Percentiles rank a stretch among this genome's conserved stretches.
Evolutionary conservation across 2,888 invertebrate genomes (phyloP).

Genomic region (Pachymerium ferrugineum): DNA sequence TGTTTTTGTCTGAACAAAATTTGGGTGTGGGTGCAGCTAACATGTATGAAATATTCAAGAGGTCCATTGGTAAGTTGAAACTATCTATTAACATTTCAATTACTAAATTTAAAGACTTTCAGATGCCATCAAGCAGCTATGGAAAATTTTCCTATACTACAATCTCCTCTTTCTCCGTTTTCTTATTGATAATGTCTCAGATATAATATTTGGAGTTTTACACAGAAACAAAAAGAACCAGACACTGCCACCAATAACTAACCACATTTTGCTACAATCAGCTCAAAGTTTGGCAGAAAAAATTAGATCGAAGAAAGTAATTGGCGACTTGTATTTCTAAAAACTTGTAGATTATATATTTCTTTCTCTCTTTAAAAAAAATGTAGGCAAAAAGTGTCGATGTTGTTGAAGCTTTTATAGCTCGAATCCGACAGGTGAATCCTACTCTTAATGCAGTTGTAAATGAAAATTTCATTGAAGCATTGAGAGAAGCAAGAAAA

Average conservation of each 20-base stretch:
- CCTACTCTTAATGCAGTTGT: constrained; percentile 73
- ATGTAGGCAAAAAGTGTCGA: constrained; percentile 62
- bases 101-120: too few relatives aligned
- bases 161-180: not conserved
- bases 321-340: not conserved
- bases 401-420: constrained; percentile 66
- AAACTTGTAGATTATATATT: not conserved
- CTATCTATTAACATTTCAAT: too few relatives aligned
- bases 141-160: not conserved
- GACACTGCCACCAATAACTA: constrained; percentile 64
- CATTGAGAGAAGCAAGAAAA: constrained; percentile 67
- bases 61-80: too few relatives aligned
- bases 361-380: not conserved
- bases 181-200: constrained; percentile 50
- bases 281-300: constrained; percentile 68
- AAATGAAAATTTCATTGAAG: constrained; percentile 70
- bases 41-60: too few relatives aligned
- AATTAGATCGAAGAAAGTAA: constrained; percentile 70
- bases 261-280: constrained; percentile 66
- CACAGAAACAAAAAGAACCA: constrained; percentile 59
- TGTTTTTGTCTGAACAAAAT: too few relatives aligned
- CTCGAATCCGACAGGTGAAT: constrained; percentile 72
- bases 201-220: constrained; percentile 55
- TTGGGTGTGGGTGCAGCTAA: too few relatives aligned
- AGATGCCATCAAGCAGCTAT: too few relatives aligned